These are phyloP conservation scores for Deroptyus accipitrinus DNA, from an alignment of 2,113 vertebrate genomes.

Conservation along the genomic window DNA sequence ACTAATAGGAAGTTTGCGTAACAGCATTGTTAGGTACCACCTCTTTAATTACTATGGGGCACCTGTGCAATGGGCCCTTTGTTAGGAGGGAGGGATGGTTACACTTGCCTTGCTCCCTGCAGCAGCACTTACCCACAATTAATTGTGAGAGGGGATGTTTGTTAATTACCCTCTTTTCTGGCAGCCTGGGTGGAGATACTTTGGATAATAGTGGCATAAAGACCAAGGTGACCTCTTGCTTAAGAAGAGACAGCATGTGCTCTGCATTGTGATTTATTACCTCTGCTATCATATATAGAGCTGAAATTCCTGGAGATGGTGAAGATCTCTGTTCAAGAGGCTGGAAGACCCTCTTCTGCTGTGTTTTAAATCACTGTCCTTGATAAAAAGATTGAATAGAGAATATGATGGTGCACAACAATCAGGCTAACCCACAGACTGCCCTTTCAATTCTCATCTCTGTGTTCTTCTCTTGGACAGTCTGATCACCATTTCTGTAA, in stretches of 20 bases:
- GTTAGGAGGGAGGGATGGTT: background rate
- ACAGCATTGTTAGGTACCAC: background rate
- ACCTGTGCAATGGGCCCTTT: background rate
- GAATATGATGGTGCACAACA: background rate
- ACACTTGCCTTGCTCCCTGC: background rate
- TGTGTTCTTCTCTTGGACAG: background rate
- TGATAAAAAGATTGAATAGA: background rate
- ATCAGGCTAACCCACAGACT: background rate
- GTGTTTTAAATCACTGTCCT: background rate
- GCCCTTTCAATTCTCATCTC: background rate
- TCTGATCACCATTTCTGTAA: background rate
- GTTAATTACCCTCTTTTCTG: background rate
- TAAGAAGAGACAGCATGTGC: background rate
- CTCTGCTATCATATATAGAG: background rate
- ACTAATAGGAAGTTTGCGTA: background rate
- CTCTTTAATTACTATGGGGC: background rate
- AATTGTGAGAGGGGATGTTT: background rate
- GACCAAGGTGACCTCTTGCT: background rate
- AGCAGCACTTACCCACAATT: background rate
- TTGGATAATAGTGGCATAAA: background rate
- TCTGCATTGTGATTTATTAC: background rate
- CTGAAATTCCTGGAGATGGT: background rate
- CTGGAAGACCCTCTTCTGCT: background rate
- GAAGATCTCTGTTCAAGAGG: background rate
- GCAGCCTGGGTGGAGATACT: background rate